Evolutionary conservation across 2,113 vertebrate species (phyloP), one percentile per base, ranked within the genome.

Genomic region (Columbina picui): DNA sequence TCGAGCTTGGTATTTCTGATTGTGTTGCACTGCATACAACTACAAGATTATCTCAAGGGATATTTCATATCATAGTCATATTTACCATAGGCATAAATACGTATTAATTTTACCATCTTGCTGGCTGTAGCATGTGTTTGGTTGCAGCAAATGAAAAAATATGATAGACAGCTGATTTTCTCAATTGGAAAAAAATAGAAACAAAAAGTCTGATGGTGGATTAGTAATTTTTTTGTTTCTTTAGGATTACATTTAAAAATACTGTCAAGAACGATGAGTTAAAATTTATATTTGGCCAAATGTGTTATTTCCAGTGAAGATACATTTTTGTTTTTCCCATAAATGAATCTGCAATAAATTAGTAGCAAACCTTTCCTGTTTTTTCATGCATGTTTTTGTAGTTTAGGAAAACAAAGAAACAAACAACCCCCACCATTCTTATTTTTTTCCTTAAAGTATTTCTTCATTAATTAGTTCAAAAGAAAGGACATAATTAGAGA

Each of bases 1-100:
- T 84, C 61, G 34, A 57, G 26, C 49, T 80, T 65, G 21, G 4
- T 70, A 39, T 83, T 86, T 61, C 63, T 85, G 47, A 63, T 84
- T 94, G 25, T 82, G 32, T 65, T 82, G n/a, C 89, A 81, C 25
- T 69, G 61, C 2, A 0, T 81, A 57, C 82, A 92, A n/a, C 36
- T 56, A 6, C 27, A 69, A 57, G 70, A 39, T 87, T 73, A 79
- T 64, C 64, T 76, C 26, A 74, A 85, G 34, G 29, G 52, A 22
- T 79, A 27, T 77, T 84, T 93, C 82, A 91, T 95, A 32, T 55
- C 93, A 90, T 34, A 87, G 63, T 82, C 91, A 88, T 63, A 43
- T 69, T 90, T 90, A 39, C 32, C 93, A 90, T 38, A 94, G 91
- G 71, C 89, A 93, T 94, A 93, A 90, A 38, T 87, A 38, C n/a